Conservation (phyloP, 2,113 vertebrate species). For the Myotis lucifugus region DNA sequence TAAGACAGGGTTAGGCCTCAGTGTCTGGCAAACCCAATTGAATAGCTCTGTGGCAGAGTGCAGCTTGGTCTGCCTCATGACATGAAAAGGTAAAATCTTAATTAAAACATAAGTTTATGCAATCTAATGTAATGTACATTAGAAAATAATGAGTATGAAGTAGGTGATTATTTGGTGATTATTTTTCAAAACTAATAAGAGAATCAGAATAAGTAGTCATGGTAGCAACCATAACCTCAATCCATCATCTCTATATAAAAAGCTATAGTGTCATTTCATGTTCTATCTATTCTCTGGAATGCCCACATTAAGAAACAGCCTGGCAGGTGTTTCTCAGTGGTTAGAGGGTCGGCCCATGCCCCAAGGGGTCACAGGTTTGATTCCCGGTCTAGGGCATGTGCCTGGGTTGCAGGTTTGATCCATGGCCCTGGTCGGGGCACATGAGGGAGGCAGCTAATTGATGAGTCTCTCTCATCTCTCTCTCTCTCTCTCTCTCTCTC, state of each 20-base stretch:
- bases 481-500: too few relatives aligned
- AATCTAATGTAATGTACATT: not conserved
- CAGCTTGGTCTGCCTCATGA: not conserved
- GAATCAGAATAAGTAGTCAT: not conserved
- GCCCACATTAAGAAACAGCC: not conserved
- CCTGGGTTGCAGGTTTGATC: too few relatives aligned
- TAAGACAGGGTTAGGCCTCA: not conserved
- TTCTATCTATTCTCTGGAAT: not conserved
- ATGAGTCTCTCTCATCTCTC: too few relatives aligned
- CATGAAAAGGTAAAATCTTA: not conserved
- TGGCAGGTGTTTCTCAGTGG: too few relatives aligned
- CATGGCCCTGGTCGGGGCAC: too few relatives aligned
- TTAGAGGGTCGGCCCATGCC: too few relatives aligned
- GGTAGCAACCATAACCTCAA: not conserved
- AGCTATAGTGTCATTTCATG: not conserved
- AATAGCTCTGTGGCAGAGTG: not conserved
- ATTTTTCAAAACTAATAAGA: not conserved
- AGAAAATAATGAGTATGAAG: not conserved
- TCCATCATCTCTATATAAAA: not conserved
- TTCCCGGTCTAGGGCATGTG: too few relatives aligned
- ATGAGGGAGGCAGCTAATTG: too few relatives aligned
- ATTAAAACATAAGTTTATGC: not conserved
- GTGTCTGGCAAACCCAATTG: not conserved
- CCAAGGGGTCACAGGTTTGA: too few relatives aligned
- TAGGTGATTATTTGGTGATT: not conserved